A percentile compares a stretch with the other conserved stretches of the same genome.
These are phyloP conservation scores for Chromobotia macracanthus DNA, from an alignment of 2,797 vertebrate genomes.

Conservation along the genomic window DNA sequence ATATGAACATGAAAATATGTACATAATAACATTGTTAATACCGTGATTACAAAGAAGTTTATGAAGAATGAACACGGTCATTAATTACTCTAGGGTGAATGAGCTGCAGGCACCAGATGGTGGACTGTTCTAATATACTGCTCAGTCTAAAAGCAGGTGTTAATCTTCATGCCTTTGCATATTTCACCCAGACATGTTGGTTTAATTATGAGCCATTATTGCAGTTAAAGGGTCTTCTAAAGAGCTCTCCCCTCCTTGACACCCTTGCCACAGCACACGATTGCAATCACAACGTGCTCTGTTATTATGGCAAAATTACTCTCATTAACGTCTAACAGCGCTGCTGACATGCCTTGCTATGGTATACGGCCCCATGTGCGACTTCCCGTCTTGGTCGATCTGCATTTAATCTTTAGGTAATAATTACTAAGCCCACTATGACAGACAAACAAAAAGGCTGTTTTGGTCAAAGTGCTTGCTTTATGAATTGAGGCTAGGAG, in stretches of 20 bases:
- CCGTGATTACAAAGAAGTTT: constrained; percentile 8
- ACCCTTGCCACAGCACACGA: constrained; percentile 33
- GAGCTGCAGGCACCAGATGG: constrained; percentile 54
- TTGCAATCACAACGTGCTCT: constrained; percentile 37
- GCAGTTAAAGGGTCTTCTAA: constrained; percentile 52
- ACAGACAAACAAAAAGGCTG: constrained; percentile 22
- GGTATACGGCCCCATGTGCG: constrained; percentile 16
- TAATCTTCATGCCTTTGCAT: constrained; percentile 55
- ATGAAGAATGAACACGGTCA: constrained; percentile 45
- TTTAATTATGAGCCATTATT: constrained; percentile 59
- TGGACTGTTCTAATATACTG: constrained; percentile 51
- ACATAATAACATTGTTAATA: too few relatives aligned
- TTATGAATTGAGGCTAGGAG: constrained; percentile 58
- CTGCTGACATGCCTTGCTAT: constrained; percentile 15
- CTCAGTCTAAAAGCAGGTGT: constrained; percentile 53
- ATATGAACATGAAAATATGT: too few relatives aligned
- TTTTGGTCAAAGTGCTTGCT: constrained; percentile 32
- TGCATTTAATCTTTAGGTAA: constrained; percentile 1
- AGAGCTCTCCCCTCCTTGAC: constrained; percentile 17
- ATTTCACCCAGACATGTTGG: constrained; percentile 52
- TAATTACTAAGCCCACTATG: constrained; percentile 10
- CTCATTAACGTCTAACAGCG: constrained; percentile 43
- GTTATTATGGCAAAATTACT: constrained; percentile 48
- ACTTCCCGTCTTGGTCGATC: not conserved
- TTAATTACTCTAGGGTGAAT: constrained; percentile 50